Base-by-base conservation (phyloP, 1,140 invertebrate genomes). In the Steinernema khuongi region DNA sequence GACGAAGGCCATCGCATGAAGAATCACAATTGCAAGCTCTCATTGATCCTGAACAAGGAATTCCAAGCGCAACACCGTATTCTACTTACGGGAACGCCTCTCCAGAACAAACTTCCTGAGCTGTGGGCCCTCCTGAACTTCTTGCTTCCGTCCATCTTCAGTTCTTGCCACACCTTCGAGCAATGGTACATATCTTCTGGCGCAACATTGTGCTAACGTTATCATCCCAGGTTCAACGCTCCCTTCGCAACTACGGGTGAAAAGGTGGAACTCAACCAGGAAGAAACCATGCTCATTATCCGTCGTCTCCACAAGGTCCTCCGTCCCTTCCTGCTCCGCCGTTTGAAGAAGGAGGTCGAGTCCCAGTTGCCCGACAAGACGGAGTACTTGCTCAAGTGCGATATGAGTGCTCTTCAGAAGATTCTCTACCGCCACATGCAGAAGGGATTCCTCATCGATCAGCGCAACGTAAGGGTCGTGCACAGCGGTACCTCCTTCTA, bases 1-100 rank as follows among this genome's bases (percentile, higher is more conserved):
- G 96, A 99, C 87, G 96, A 99, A 87, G 96, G 96, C 81, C 96
- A 99, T 88, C 90, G 96, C 80, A 98, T 99, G 96, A 99, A 99
- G 88, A 99, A 99, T 86, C 95, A 99, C 87, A 95, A 98, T 85
- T 98, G 95, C 87, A 98, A 99, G 86, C 87, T 99, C 74, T 98
- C 96, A 0, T 93, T 96, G 86, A 88, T 90, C 29, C 88, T 99
- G 28, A 98, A 98, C 86, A 96, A 94, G 1, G 93, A 97, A 87
- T 99, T 98, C 87, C 89, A 91, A 68, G 94, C 95, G 14, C 93
- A 95, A 2, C 94, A 98, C 88, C 90, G 96, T 36, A 86, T 99
- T 36, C 89, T 99, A 0, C 88, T 99, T 0, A 99, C 96, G 0
- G 96, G 96, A 78, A 99, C 96, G 29, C 96, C 96, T 26, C 87